Conservation (phyloP, 2,888 invertebrate species). For the Diarsia mendica region DNA sequence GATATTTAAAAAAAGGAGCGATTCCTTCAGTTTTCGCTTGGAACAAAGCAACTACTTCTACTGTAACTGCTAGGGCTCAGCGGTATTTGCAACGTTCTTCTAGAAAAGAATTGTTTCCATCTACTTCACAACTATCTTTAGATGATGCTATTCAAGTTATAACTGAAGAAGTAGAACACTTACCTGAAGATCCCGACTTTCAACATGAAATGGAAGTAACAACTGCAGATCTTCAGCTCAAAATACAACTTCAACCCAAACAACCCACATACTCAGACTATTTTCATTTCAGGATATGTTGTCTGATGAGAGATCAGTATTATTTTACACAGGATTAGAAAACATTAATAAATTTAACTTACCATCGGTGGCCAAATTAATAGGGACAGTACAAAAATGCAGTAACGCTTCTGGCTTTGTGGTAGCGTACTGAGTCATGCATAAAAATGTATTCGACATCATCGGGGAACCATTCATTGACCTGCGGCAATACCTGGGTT, state of each 20-base stretch:
- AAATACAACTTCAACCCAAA: not conserved
- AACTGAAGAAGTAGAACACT: not conserved
- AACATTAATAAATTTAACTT: not conserved
- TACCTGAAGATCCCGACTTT: not conserved
- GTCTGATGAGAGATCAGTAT: not conserved
- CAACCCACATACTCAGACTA: not conserved
- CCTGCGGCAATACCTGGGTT: too few species aligned
- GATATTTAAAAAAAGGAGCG: not conserved
- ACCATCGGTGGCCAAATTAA: too few species aligned
- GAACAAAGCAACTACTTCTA: not conserved
- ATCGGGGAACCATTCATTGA: too few species aligned
- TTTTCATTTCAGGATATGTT: not conserved
- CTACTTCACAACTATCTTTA: slow-evolving; percentile 1
- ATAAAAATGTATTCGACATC: too few species aligned
- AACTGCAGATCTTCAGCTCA: not conserved
- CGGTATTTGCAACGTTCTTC: not conserved
- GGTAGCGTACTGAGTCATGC: too few species aligned
- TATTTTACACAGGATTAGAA: not conserved
- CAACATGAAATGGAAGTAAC: not conserved
- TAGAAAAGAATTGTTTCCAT: not conserved
- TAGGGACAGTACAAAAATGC: too few species aligned
- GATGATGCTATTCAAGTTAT: not conserved
- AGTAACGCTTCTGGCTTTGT: too few species aligned
- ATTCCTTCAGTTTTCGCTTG: not conserved
- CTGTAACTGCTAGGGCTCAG: not conserved